phyloP scores from a whole-genome alignment of 2,888 invertebrate genomes.

The Conops quadrifasciatus region DNA sequence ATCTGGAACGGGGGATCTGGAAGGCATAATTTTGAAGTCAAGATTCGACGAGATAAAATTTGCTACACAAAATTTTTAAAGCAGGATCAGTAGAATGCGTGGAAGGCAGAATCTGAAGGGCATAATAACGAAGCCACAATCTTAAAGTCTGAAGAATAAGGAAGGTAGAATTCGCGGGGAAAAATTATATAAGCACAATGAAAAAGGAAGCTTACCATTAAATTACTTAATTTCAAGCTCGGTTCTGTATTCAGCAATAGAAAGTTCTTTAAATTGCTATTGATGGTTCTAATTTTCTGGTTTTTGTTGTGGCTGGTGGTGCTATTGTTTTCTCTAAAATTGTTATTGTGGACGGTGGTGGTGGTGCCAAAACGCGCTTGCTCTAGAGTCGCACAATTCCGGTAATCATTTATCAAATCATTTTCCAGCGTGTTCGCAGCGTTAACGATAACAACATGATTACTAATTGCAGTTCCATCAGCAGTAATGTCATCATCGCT shows the following conservation, averaged over 20 bases:
- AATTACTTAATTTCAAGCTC: constrained; percentile 64
- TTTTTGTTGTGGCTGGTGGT: constrained; percentile 38
- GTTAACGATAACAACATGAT: constrained; percentile 40
- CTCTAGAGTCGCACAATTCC: constrained; percentile 29
- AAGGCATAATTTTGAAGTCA: no score
- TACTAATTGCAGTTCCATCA: constrained; percentile 43
- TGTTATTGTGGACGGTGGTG: no score
- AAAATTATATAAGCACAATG: background rate
- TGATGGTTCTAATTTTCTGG: constrained; percentile 42
- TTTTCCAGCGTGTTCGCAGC: constrained; percentile 25
- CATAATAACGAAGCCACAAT: background rate
- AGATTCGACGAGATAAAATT: no score
- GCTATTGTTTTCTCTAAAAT: constrained; percentile 20
- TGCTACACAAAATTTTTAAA: no score
- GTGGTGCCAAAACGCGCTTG: background rate
- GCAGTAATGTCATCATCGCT: constrained; percentile 51
- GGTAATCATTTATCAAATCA: constrained; percentile 49
- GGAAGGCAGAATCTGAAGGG: no score
- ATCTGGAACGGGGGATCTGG: no score
- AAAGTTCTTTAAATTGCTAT: constrained; percentile 49
- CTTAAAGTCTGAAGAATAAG: no score
- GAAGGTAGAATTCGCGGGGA: no score
- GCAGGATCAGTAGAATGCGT: no score
- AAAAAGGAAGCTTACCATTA: constrained; percentile 59
- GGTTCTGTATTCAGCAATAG: constrained; percentile 61